Percentiles rank a stretch among this genome's conserved stretches.
These are phyloP conservation scores for Tineola bisselliella DNA, from an alignment of 2,888 invertebrate genomes.

Conservation along the genomic window DNA sequence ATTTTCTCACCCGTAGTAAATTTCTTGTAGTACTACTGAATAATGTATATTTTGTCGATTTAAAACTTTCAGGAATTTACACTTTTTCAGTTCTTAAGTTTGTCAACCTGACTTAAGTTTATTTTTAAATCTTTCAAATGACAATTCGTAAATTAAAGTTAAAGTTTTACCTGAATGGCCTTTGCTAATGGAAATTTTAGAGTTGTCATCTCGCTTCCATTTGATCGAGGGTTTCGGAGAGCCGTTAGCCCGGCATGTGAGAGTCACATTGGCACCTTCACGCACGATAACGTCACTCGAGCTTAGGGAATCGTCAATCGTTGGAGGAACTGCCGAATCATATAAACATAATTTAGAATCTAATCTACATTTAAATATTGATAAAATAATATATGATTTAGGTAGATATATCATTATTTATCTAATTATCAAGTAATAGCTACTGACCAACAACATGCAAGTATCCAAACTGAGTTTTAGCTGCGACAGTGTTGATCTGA, in stretches of 20 bases:
- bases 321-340: constrained; percentile 81
- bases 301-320: constrained; percentile 89
- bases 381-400: too few species aligned
- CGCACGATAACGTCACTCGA: constrained; percentile 92
- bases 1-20: not conserved
- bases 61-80: not conserved
- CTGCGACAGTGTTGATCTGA: constrained; percentile 92
- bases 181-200: constrained; percentile 87
- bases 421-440: not conserved
- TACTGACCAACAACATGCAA: constrained; percentile 87
- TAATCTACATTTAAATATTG: not conserved
- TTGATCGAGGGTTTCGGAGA: constrained; percentile 88
- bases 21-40: not conserved
- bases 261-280: constrained; percentile 88
- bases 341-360: not conserved
- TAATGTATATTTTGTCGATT: constrained; percentile 6
- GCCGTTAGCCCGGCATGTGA: constrained; percentile 89
- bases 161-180: constrained; percentile 74
- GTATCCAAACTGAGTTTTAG: constrained; percentile 92
- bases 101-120: not conserved
- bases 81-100: not conserved
- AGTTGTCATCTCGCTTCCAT: constrained; percentile 91
- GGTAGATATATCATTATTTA: too few species aligned
- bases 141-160: not conserved
- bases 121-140: not conserved